These are phyloP conservation scores for Andinoacara biseriatus DNA, from an alignment of 2,113 vertebrate genomes.

Conservation along the genomic window DNA sequence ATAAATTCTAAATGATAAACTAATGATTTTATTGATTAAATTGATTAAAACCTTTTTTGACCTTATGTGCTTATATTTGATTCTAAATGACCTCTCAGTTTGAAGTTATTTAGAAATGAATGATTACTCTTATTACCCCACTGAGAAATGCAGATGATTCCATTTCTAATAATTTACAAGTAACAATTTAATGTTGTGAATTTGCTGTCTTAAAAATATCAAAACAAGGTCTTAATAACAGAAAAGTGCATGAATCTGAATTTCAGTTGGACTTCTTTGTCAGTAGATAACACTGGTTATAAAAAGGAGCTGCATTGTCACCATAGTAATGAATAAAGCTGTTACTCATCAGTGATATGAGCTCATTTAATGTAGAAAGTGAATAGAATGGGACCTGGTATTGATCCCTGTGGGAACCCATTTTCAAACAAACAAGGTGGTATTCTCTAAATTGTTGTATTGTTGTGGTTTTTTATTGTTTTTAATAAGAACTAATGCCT, in stretches of 20 bases:
- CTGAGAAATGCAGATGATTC: not conserved
- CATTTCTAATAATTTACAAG: no score
- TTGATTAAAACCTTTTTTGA: not conserved
- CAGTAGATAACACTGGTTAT: not conserved
- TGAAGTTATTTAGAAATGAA: not conserved
- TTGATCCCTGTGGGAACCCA: not conserved
- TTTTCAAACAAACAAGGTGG: not conserved
- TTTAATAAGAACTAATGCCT: not conserved
- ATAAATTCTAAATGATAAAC: not conserved
- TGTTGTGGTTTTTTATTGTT: not conserved
- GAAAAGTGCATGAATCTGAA: not conserved
- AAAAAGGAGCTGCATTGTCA: not conserved
- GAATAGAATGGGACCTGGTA: not conserved
- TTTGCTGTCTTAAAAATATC: not conserved
- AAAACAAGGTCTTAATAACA: not conserved
- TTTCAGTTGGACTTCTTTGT: not conserved
- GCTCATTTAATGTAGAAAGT: not conserved
- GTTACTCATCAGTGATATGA: fast-evolving
- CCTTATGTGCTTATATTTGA: not conserved
- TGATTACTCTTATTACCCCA: not conserved
- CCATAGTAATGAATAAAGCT: not conserved
- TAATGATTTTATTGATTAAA: not conserved
- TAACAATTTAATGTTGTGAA: no score
- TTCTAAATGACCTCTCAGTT: not conserved
- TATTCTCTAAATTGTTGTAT: not conserved